Percentiles rank a stretch among this genome's conserved stretches.
phyloP scores from a whole-genome alignment of 92 coral and sea anemone species.

The Epizoanthus rinbou region DNA sequence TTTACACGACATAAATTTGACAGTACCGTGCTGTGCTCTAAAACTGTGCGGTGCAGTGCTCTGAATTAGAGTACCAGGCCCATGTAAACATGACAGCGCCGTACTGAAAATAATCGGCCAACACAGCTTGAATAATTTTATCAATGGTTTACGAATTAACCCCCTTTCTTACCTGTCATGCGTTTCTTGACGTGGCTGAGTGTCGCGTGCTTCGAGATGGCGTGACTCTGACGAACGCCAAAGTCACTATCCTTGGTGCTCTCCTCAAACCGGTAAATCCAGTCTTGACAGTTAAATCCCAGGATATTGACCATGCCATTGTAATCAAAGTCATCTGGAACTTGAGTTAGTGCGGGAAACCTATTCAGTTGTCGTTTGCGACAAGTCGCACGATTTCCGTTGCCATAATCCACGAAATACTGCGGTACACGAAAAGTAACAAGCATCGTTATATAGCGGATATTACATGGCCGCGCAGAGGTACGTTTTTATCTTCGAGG shows the following conservation, averaged over 20 bases:
- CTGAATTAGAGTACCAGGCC: no score
- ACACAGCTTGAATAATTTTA: no score
- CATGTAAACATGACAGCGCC: no score
- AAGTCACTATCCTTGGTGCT: conserved; percentile 21
- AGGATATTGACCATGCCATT: conserved; percentile 59
- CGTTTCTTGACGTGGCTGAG: conserved; percentile 7
- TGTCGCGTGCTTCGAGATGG: background rate
- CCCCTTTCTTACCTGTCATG: conserved; percentile 16
- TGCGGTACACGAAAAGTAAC: background rate
- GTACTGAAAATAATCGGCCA: no score
- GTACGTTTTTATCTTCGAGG: no score
- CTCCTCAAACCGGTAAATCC: conserved; percentile 36
- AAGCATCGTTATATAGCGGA: background rate
- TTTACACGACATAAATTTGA: no score
- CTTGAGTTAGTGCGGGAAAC: conserved; percentile 51
- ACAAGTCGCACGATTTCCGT: background rate
- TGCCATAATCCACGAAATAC: conserved; percentile 20
- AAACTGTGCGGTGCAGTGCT: no score
- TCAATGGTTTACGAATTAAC: background rate
- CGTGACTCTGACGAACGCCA: background rate
- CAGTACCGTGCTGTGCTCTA: no score
- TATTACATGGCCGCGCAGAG: no score
- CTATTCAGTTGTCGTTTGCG: background rate
- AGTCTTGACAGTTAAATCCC: conserved; percentile 62
- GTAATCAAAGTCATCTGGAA: conserved; percentile 59